Evolutionary conservation across 1,140 invertebrate species (phyloP), one percentile per base, ranked within the genome.

Genomic region (Zaprionus tsacasi): DNA sequence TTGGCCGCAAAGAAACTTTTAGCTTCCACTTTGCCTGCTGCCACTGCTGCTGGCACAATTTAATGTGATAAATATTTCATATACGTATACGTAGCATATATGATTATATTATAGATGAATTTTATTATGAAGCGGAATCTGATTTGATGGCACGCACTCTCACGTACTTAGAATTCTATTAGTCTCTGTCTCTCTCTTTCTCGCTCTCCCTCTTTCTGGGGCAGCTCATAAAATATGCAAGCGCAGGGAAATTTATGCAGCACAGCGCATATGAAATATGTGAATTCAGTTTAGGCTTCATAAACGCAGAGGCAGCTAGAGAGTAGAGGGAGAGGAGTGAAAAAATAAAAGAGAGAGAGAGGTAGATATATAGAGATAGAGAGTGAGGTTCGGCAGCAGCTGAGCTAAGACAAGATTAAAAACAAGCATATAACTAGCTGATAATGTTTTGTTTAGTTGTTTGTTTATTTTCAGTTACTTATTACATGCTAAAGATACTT

Each of bases 161-260:
- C 38, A 40, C 45, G 45, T 25, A 25, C 45, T 50, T 11, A 5
- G 17, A 50, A 50, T 50, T 50, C 45, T 50, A 50, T 50, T 50
- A 50, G 45, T 50, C 21, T 21, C 21, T 21, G 17, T 48, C 13
- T 6, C n/a, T 13, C 36, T 12, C 36, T 38, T 38, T 5, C 12
- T 45, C 6, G n/a, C 40, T 45, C n/a, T 6, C 40, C 6, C 7
- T 3, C 17, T 48, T 17, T 50, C 45, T 50, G 40, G n/a, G 13
- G 45, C 10, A 21, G 17, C 45, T 50, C 45, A 12, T 50, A 50
- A 50, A 50, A 50, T 50, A 50, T 50, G 17, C 45, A 50, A 50
- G 45, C 15, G 45, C 40, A 15, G n/a, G 6, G 3, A 25, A 50
- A 50, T 25, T 50, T 50, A 50, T 50, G 15, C 45, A 25, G 17